Evolutionary conservation across 2,888 invertebrate species (phyloP).

Genomic region (Choreutis nemorana): DNA sequence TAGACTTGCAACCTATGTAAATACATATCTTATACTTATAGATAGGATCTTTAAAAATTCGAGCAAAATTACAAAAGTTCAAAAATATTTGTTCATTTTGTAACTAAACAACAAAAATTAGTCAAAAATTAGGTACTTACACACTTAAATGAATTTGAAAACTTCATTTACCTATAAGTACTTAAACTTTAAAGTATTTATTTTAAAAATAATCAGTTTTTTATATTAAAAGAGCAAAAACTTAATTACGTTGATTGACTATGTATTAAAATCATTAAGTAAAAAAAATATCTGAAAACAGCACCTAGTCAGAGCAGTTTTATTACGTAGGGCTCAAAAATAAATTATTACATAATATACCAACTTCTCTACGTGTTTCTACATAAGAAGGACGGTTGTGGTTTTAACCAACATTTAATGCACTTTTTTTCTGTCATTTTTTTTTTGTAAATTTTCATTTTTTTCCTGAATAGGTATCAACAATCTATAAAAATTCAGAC

Average conservation of each 20-base stretch:
- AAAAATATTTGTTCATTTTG: too few species aligned
- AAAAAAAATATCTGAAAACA: too few species aligned
- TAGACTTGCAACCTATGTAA: constrained; percentile 62
- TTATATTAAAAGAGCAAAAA: too few species aligned
- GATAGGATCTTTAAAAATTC: constrained; percentile 14
- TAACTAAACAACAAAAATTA: too few species aligned
- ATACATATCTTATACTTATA: too few species aligned
- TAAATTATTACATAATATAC: constrained; percentile 34
- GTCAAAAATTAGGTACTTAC: too few species aligned
- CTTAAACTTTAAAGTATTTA: too few species aligned
- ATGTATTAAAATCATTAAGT: too few species aligned
- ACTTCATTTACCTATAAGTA: too few species aligned
- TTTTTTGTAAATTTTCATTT: constrained; percentile 10
- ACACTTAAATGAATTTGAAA: too few species aligned
- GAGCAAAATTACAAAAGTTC: constrained; percentile 14
- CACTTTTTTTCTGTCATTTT: constrained; percentile 13
- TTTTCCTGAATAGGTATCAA: constrained; percentile 9
- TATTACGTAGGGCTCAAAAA: constrained; percentile 39
- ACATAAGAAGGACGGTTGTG: constrained; percentile 47
- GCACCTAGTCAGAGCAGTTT: constrained; percentile 61
- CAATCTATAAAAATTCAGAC: constrained; percentile 27
- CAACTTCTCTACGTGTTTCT: constrained; percentile 33
- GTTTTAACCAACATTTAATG: constrained; percentile 25
- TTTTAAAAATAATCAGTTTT: too few species aligned
- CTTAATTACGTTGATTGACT: too few species aligned